Base-by-base conservation (phyloP, 2,888 invertebrate species). In the Cephus runcator region DNA sequence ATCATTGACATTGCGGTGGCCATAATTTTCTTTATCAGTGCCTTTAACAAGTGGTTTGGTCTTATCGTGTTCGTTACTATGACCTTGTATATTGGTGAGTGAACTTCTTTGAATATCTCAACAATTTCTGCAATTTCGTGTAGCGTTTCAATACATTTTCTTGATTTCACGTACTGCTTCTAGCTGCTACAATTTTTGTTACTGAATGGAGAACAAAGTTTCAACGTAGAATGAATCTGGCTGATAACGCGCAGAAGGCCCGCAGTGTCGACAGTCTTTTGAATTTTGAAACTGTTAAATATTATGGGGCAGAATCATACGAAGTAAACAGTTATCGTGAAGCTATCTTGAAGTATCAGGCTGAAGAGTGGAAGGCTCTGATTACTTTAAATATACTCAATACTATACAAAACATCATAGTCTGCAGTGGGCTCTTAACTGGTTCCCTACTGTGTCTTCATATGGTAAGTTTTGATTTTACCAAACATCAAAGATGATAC, bases 231-330 rank as follows among this genome's bases (percentile, higher is more conserved):
- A 98, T 98, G 98, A 99, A 99, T 92, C 93, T 95, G 36, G 96
- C 98, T 0, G 99, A 99, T 90, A 99, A 99, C 92, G 97, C 96
- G 69, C 96, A 96, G 80, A 96, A 97, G 87, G 97, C 98, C 9
- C 94, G 96, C 80, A 98, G 98, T 77, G 98, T 99, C 0, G 99
- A 99, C 92, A 99, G 99, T 0, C 92, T 99, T 77, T 93, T 99
- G 23, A 99, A 99, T 93, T 99, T 98, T 92, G 99, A 99, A 93
- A 99, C 99, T 0, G 99, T 99, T 0, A 99, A 99, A 91, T 99
- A 99, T 92, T 99, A 99, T 90, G 97, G 97, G 9, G 98, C 98
- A 1, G 99, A 99, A 90, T 90, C 94, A 1, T 99, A 98, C 92
- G 99, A 99, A 93, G 97, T 98, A 0, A 92, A 96, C 23, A 94